Conservation (phyloP, 2,797 vertebrate species). For the Sphaeramia orbicularis region DNA sequence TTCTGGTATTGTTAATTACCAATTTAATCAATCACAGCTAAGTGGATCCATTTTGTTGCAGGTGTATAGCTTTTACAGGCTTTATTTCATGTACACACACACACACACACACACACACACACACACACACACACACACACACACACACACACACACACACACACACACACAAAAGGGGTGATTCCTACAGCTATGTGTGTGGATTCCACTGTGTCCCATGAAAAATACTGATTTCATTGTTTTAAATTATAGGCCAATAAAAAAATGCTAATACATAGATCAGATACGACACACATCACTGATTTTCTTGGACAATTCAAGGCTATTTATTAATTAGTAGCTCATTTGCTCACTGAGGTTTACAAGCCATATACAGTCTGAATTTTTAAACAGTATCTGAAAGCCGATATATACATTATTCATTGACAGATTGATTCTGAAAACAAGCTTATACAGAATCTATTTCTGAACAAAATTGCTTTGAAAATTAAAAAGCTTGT, state of each 20-base stretch:
- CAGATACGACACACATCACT: conserved; percentile 10
- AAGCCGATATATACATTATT: conserved; percentile 3
- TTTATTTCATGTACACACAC: no score
- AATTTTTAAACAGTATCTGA: neutral
- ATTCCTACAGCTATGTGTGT: no score
- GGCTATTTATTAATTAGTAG: conserved; percentile 6
- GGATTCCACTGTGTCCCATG: no score
- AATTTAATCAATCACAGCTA: conserved; percentile 16
- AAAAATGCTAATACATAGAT: conserved; percentile 5
- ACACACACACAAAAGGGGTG: no score
- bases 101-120: no score
- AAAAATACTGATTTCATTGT: conserved; percentile 20
- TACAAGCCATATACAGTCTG: neutral
- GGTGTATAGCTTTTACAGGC: conserved; percentile 6
- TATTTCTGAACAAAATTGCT: conserved; percentile 41
- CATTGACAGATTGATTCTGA: conserved; percentile 24
- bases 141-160: no score
- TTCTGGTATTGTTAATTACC: conserved; percentile 15
- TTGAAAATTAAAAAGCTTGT: conserved; percentile 54
- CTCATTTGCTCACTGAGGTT: neutral
- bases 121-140: no score
- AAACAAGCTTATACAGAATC: conserved; percentile 31
- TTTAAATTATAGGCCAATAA: conserved; percentile 12
- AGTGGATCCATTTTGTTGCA: conserved; percentile 19
- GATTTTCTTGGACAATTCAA: neutral